A percentile compares a stretch with the other conserved stretches of the same genome.
Evolutionary conservation across 1,140 invertebrate species (phyloP).

Genomic region (Sipha flava): DNA sequence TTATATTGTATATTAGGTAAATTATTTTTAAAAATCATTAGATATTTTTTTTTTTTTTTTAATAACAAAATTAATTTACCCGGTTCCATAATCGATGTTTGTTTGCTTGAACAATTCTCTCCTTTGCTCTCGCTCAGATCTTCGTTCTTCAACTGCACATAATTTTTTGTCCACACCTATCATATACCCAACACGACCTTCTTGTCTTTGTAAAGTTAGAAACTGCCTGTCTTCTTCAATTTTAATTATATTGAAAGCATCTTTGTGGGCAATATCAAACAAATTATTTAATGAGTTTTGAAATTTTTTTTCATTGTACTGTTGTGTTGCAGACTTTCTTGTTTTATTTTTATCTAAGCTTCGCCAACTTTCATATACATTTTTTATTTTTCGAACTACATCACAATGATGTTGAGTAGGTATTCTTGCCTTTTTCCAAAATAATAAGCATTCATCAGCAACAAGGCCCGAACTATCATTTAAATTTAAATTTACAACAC

Average conservation of each 20-base stretch:
- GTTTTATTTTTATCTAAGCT: slow-evolving; percentile 27
- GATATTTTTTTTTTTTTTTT: background rate
- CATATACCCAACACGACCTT: slow-evolving; percentile 27
- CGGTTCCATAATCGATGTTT: background rate
- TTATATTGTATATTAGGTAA: background rate
- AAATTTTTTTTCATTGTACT: slow-evolving; percentile 34
- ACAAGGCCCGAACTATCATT: slow-evolving; percentile 26
- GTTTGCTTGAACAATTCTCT: background rate
- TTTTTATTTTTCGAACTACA: slow-evolving; percentile 34
- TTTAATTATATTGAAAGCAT: slow-evolving; percentile 35
- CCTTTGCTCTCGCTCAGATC: background rate
- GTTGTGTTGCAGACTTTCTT: slow-evolving; percentile 17
- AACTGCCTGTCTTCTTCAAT: slow-evolving; percentile 35
- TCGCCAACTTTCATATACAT: slow-evolving; percentile 33
- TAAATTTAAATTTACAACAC: slow-evolving; percentile 30
- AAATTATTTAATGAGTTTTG: slow-evolving; percentile 34
- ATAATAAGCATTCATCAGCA: slow-evolving; percentile 33
- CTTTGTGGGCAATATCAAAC: slow-evolving; percentile 36
- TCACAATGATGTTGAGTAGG: slow-evolving; percentile 20
- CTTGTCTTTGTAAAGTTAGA: slow-evolving; percentile 32
- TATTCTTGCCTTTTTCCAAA: slow-evolving; percentile 36
- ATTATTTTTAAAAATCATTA: background rate
- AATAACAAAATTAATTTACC: background rate
- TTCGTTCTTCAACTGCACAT: background rate
- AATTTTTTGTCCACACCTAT: slow-evolving; percentile 18